Evolutionary conservation across 2,113 vertebrate species (phyloP).

Genomic region (Lepisosteus oculatus): DNA sequence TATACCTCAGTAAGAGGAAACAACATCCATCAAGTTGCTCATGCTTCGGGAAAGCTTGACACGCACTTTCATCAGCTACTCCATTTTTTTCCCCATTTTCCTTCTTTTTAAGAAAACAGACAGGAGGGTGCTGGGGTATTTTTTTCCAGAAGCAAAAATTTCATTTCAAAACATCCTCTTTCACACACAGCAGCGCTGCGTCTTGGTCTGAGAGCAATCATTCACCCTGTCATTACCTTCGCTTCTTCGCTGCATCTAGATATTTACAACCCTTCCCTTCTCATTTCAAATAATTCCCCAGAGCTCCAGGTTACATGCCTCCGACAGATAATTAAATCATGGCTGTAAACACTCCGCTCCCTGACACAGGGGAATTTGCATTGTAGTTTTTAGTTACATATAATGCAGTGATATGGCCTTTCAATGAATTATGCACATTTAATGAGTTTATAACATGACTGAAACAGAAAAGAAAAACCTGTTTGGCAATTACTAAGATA

Average conservation of each 20-base stretch:
- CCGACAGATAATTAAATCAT: slow-evolving; percentile 28
- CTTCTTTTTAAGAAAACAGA: too few relatives aligned
- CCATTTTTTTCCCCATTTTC: too few relatives aligned
- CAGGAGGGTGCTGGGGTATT: too few relatives aligned
- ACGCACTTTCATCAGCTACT: too few relatives aligned
- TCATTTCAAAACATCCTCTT: background rate
- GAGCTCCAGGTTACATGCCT: slow-evolving; percentile 23
- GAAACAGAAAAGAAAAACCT: background rate
- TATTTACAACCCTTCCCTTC: slow-evolving; percentile 23
- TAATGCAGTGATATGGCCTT: slow-evolving; percentile 7
- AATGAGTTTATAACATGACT: background rate
- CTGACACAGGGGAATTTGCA: slow-evolving; percentile 26
- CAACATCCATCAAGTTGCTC: too few relatives aligned
- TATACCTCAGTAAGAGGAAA: too few relatives aligned
- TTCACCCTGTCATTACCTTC: background rate
- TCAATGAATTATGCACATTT: slow-evolving; percentile 26
- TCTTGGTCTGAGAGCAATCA: background rate
- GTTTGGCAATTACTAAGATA: background rate
- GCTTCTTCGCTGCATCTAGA: slow-evolving; percentile 7
- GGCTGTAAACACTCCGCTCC: slow-evolving; percentile 8
- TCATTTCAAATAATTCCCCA: slow-evolving; percentile 21
- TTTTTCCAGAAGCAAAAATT: background rate
- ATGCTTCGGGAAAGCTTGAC: too few relatives aligned
- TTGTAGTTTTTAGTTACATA: slow-evolving; percentile 25
- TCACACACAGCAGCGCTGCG: background rate